These are phyloP conservation scores for Pardalotus punctatus DNA, from an alignment of 2,113 vertebrate species.

Conservation along the genomic window DNA sequence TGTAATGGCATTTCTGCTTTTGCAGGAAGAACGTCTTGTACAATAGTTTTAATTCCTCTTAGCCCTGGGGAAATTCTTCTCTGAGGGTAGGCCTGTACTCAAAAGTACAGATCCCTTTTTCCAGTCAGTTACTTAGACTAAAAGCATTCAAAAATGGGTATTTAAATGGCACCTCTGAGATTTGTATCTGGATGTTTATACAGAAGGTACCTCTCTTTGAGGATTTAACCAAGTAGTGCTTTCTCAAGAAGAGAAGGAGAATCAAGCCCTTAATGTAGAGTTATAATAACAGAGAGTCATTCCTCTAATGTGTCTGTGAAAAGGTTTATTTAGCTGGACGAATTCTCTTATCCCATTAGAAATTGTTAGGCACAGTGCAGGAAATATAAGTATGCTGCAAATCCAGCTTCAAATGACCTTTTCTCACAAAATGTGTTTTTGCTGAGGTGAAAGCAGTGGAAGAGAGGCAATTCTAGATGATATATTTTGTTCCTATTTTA, in stretches of 20 bases:
- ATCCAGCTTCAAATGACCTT: constrained; percentile 13
- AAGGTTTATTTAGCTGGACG: constrained; percentile 12
- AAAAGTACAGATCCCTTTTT: background rate
- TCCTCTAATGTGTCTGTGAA: background rate
- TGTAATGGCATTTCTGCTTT: background rate
- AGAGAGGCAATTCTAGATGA: background rate
- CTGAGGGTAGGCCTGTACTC: background rate
- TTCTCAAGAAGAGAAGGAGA: background rate
- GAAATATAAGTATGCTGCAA: background rate
- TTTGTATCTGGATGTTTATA: background rate
- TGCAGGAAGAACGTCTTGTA: background rate
- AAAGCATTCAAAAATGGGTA: background rate
- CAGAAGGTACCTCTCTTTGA: background rate
- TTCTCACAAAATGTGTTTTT: constrained; percentile 25
- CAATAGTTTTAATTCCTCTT: background rate
- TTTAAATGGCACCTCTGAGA: background rate
- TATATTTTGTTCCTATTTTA: constrained; percentile 4
- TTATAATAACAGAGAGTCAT: background rate
- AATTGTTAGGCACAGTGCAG: background rate
- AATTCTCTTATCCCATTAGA: background rate
- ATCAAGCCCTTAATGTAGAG: background rate
- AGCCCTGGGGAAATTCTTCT: background rate
- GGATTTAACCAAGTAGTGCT: background rate
- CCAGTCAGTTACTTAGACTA: background rate
- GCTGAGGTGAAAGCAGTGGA: background rate